A percentile compares a stretch with the other conserved stretches of the same genome.
phyloP scores from a whole-genome alignment of 1,140 invertebrate species.

The Helicoverpa zea region DNA sequence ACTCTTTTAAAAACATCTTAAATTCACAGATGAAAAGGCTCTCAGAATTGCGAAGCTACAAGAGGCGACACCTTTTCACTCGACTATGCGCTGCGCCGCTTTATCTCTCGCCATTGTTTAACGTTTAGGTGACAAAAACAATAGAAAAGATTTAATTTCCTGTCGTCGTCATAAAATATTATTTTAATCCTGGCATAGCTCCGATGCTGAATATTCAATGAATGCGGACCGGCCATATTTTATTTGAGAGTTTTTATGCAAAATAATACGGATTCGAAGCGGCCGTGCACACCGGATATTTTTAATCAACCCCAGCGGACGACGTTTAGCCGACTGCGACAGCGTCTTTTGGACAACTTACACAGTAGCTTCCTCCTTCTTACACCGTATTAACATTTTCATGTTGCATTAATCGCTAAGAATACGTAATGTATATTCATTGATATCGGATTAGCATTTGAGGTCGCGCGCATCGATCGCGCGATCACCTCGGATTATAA shows the following conservation, averaged over 20 bases:
- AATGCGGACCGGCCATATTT: slow-evolving; percentile 58
- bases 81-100: background rate
- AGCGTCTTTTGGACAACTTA: background rate
- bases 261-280: slow-evolving; percentile 52
- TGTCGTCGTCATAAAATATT: slow-evolving; percentile 63
- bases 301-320: slow-evolving; percentile 56
- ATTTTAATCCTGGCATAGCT: slow-evolving; percentile 62
- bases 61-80: slow-evolving; percentile 4
- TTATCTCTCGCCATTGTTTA: slow-evolving; percentile 41
- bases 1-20: slow-evolving; percentile 32
- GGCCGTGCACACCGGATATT: slow-evolving; percentile 48
- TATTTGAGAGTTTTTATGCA: slow-evolving; percentile 61
- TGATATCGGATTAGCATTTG: slow-evolving; percentile 33
- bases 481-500: slow-evolving; percentile 9
- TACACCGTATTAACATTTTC: slow-evolving; percentile 31
- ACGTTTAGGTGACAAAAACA: slow-evolving; percentile 64
- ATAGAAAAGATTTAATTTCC: slow-evolving; percentile 74
- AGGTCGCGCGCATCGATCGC: slow-evolving; percentile 10
- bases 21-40: slow-evolving; percentile 23
- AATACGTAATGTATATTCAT: slow-evolving; percentile 31
- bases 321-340: slow-evolving; percentile 9
- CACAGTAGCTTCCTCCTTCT: background rate
- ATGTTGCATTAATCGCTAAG: slow-evolving; percentile 7
- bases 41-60: slow-evolving; percentile 14
- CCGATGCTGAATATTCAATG: slow-evolving; percentile 62